These are phyloP conservation scores for Pandion haliaetus DNA, from an alignment of 2,113 vertebrate species.

Conservation along the genomic window DNA sequence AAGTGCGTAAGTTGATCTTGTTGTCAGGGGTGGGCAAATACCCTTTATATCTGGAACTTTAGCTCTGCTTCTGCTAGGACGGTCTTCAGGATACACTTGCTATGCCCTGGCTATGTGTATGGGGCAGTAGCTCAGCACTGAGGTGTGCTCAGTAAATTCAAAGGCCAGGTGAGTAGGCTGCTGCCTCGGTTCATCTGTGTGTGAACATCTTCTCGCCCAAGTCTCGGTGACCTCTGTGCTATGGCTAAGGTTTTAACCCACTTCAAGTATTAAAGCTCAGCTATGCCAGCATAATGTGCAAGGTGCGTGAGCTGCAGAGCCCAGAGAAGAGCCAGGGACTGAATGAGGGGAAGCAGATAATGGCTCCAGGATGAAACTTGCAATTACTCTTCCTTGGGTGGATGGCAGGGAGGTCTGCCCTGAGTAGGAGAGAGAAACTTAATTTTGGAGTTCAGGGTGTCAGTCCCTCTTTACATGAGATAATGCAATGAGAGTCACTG, in stretches of 20 bases:
- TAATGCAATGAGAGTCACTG: background rate
- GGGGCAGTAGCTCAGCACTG: background rate
- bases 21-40: fast-evolving
- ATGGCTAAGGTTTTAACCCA: background rate
- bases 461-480: background rate
- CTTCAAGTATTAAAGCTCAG: background rate
- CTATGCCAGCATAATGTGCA: background rate
- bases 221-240: background rate
- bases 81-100: background rate
- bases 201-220: background rate
- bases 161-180: background rate
- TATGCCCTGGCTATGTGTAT: background rate
- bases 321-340: background rate
- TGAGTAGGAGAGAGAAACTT: background rate
- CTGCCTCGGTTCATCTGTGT: background rate
- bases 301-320: background rate
- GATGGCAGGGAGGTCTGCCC: background rate
- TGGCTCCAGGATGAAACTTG: background rate
- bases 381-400: background rate
- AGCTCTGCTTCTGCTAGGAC: background rate
- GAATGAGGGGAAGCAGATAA: background rate
- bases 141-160: background rate
- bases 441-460: background rate
- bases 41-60: background rate
- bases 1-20: background rate